These are phyloP conservation scores for Drosophila phalerata DNA, from an alignment of 2,888 invertebrate genomes.

Conservation along the genomic window DNA sequence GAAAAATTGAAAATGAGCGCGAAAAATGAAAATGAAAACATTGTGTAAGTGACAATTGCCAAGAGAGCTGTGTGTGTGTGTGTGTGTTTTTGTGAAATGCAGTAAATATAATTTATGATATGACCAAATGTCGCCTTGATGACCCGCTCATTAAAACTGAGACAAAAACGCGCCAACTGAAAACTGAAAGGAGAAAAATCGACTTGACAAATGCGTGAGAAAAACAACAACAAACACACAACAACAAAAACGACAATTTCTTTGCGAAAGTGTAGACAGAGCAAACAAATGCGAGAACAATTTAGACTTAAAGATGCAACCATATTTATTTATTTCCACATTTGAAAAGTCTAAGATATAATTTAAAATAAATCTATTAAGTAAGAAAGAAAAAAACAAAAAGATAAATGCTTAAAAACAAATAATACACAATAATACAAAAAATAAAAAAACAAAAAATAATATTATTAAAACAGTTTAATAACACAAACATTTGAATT, in stretches of 20 bases:
- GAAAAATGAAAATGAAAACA: slow-evolving; percentile 58
- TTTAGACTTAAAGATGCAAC: background rate
- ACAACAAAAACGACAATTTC: slow-evolving; percentile 14
- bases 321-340: background rate
- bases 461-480: too few relatives aligned
- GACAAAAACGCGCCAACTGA: slow-evolving; percentile 33
- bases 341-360: too few relatives aligned
- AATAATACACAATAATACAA: too few relatives aligned
- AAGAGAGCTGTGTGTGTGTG: slow-evolving; percentile 10
- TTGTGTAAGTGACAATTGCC: slow-evolving; percentile 63
- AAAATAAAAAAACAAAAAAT: too few relatives aligned
- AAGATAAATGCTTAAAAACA: too few relatives aligned
- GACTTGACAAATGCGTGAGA: slow-evolving; percentile 76
- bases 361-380: background rate
- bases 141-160: slow-evolving; percentile 71
- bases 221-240: slow-evolving; percentile 40
- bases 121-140: slow-evolving; percentile 72
- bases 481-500: too few relatives aligned
- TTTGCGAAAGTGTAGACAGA: slow-evolving; percentile 11
- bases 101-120: slow-evolving; percentile 72
- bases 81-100: slow-evolving; percentile 50
- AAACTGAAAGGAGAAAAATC: slow-evolving; percentile 44
- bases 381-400: background rate
- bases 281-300: slow-evolving; percentile 4
- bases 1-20: slow-evolving; percentile 52